Evolutionary conservation across 2,888 invertebrate species (phyloP).

Genomic region (Euclidia mi): DNA sequence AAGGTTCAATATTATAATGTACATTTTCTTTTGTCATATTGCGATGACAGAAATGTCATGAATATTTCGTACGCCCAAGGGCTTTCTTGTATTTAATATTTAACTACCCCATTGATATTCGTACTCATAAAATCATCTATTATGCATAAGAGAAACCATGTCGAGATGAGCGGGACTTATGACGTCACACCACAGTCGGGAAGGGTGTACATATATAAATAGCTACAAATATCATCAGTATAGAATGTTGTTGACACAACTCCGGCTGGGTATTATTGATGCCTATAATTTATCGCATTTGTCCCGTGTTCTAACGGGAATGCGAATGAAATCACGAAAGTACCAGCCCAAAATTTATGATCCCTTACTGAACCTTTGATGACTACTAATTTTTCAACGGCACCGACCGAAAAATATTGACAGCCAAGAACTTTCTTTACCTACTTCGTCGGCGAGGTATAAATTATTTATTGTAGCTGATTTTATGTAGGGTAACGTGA

Average conservation of each 20-base stretch:
- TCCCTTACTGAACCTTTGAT: constrained; percentile 76
- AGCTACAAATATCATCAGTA: constrained; percentile 69
- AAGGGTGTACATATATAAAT: constrained; percentile 59
- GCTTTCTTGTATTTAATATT: constrained; percentile 46
- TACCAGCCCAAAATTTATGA: constrained; percentile 83
- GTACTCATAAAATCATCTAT: constrained; percentile 61
- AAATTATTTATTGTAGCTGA: constrained; percentile 64
- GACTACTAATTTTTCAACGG: constrained; percentile 83
- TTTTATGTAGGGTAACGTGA: constrained; percentile 52
- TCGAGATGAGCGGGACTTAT: constrained; percentile 55
- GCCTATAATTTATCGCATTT: constrained; percentile 84
- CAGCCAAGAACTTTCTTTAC: constrained; percentile 64
- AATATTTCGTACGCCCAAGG: constrained; percentile 14
- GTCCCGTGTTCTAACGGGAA: constrained; percentile 80
- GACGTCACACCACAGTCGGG: constrained; percentile 53
- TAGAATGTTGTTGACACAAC: constrained; percentile 84
- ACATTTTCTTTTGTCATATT: constrained; percentile 7
- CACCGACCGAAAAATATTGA: constrained; percentile 66
- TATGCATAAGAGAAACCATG: constrained; percentile 64
- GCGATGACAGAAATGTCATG: constrained; percentile 10
- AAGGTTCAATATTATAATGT: too few relatives aligned
- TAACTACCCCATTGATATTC: constrained; percentile 59
- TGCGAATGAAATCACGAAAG: constrained; percentile 81
- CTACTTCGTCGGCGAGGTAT: constrained; percentile 58
- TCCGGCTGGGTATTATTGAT: constrained; percentile 83